These are phyloP conservation scores for Acleris laterana DNA, from an alignment of 2,888 invertebrate species.

Conservation along the genomic window DNA sequence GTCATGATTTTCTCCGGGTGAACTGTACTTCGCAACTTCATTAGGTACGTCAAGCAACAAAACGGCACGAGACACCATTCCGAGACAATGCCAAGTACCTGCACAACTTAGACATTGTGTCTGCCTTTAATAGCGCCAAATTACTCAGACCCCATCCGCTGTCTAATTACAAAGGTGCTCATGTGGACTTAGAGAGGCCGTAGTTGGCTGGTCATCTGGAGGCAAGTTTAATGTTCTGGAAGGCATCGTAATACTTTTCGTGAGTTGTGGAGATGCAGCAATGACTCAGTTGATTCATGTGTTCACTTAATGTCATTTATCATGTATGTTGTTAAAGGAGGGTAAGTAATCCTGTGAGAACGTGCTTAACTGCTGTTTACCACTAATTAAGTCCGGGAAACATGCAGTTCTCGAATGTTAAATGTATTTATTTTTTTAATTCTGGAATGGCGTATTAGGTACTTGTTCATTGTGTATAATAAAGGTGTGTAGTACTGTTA, in stretches of 20 bases:
- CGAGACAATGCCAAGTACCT: conserved; percentile 35
- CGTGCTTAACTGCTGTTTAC: too few species aligned
- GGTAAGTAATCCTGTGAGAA: too few species aligned
- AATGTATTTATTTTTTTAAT: too few species aligned
- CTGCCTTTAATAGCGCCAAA: conserved; percentile 48
- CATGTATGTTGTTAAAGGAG: neutral
- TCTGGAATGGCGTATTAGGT: too few species aligned
- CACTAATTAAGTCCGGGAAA: too few species aligned
- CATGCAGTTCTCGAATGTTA: too few species aligned
- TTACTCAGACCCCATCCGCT: conserved; percentile 55
- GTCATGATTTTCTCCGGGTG: neutral
- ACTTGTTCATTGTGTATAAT: too few species aligned
- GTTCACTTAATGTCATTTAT: conserved; percentile 31
- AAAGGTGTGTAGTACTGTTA: too few species aligned
- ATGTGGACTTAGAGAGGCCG: conserved; percentile 47
- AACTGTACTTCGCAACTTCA: conserved; percentile 18
- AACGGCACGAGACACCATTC: conserved; percentile 22
- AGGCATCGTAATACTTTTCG: conserved; percentile 39
- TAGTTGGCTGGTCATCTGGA: conserved; percentile 44
- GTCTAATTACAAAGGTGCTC: conserved; percentile 50
- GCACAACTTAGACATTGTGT: conserved; percentile 35
- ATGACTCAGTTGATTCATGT: conserved; percentile 41
- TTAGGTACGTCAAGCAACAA: conserved; percentile 20
- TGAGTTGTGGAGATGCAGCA: conserved; percentile 30
- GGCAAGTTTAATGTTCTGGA: conserved; percentile 55